These are phyloP conservation scores for Galerucella calmariensis DNA, from an alignment of 2,888 invertebrate genomes.

Conservation along the genomic window DNA sequence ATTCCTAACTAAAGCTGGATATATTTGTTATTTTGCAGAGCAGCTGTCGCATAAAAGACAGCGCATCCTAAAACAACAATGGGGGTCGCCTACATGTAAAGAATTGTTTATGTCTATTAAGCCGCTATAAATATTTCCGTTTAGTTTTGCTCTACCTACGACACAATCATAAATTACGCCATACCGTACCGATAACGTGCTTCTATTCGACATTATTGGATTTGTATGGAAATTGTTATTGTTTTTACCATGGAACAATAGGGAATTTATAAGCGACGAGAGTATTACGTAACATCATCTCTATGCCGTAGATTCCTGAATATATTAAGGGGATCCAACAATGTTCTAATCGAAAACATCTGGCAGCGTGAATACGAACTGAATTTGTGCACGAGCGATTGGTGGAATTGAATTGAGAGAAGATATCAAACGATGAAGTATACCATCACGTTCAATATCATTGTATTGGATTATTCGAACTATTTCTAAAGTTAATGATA, in stretches of 20 bases:
- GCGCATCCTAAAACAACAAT: constrained; percentile 50
- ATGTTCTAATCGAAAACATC: constrained; percentile 24
- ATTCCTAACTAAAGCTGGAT: constrained; percentile 37
- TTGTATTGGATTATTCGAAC: neutral
- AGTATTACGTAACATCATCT: constrained; percentile 28
- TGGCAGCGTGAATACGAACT: constrained; percentile 16
- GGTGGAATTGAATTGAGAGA: constrained; percentile 7
- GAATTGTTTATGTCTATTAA: constrained; percentile 49
- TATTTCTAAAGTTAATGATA: neutral
- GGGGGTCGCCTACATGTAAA: constrained; percentile 47
- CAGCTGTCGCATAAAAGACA: constrained; percentile 45
- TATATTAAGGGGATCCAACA: constrained; percentile 16
- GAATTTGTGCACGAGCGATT: constrained; percentile 8
- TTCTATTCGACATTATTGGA: constrained; percentile 52
- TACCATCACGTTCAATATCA: neutral
- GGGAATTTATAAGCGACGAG: constrained; percentile 44
- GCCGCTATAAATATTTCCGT: constrained; percentile 50
- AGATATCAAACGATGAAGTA: constrained; percentile 5
- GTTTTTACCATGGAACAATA: constrained; percentile 50
- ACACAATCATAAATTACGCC: constrained; percentile 46
- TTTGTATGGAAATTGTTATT: constrained; percentile 54
- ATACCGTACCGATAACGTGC: constrained; percentile 50
- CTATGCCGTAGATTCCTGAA: constrained; percentile 18
- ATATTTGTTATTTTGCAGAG: constrained; percentile 48
- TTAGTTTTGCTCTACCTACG: constrained; percentile 49